phyloP scores from a whole-genome alignment of 2,113 vertebrate species.

The Oncorhynchus mykiss region DNA sequence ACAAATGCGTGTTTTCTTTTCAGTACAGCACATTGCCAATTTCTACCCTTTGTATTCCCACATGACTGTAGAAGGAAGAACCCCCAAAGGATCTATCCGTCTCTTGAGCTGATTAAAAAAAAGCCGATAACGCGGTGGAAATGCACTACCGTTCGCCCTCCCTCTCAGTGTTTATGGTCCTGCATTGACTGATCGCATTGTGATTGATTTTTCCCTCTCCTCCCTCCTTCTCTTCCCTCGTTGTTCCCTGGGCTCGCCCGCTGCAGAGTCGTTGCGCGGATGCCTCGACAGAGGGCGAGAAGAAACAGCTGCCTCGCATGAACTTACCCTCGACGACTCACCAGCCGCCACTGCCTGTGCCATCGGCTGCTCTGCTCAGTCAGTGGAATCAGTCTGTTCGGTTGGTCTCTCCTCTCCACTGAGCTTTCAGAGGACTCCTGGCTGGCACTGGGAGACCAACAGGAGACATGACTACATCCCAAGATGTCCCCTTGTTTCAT shows the following conservation, averaged over 20 bases:
- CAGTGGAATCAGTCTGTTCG: not conserved
- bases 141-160: conserved; percentile 3
- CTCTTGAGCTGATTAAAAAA: conserved; percentile 5
- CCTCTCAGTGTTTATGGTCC: conserved; percentile 4
- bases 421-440: not conserved
- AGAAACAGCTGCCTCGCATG: not conserved
- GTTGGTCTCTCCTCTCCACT: not conserved
- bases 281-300: not conserved
- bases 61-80: not conserved
- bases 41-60: not conserved
- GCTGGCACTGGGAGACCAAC: not conserved
- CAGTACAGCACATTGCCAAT: no score
- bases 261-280: not conserved
- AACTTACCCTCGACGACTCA: not conserved
- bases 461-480: not conserved
- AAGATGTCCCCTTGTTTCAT: not conserved
- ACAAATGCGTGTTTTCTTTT: not conserved
- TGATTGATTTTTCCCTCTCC: conserved; percentile 4
- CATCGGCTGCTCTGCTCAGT: not conserved
- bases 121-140: conserved; percentile 5
- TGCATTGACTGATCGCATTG: conserved; percentile 12
- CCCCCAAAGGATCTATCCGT: not conserved
- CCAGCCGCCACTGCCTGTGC: not conserved
- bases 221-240: not conserved
- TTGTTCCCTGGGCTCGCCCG: not conserved